Conservation (phyloP, 2,113 vertebrate species). For the Lagopus leucura region DNA sequence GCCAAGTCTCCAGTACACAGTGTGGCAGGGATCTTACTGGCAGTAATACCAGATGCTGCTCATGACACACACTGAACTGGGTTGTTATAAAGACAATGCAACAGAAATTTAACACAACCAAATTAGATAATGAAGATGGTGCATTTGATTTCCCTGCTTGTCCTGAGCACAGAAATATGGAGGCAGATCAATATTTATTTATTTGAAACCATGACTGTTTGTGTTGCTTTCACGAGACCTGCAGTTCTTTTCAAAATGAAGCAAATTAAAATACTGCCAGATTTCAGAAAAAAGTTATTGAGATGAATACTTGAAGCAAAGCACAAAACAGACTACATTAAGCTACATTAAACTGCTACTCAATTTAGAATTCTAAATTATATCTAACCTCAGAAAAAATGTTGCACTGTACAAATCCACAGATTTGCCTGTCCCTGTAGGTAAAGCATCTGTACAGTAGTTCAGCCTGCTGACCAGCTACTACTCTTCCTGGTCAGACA, state of each 20-base stretch:
- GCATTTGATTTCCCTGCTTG: neutral
- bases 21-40: neutral
- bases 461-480: neutral
- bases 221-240: neutral
- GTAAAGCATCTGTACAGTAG: neutral
- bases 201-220: neutral
- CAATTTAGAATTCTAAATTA: neutral
- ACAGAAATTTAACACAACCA: neutral
- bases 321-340: neutral
- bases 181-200: neutral
- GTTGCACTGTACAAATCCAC: neutral
- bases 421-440: neutral
- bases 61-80: neutral
- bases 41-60: neutral
- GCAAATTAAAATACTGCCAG: neutral
- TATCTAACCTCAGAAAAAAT: neutral
- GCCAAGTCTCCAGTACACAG: neutral
- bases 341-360: rapidly evolving
- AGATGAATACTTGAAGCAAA: neutral
- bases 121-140: neutral
- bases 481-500: neutral
- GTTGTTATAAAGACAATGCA: neutral
- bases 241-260: neutral
- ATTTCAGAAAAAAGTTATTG: neutral
- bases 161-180: neutral